A percentile compares a stretch with the other conserved stretches of the same genome.
Conservation (phyloP, 53 echinoderm and acorn worm genomes). For the Temnopleurus reevesii region DNA sequence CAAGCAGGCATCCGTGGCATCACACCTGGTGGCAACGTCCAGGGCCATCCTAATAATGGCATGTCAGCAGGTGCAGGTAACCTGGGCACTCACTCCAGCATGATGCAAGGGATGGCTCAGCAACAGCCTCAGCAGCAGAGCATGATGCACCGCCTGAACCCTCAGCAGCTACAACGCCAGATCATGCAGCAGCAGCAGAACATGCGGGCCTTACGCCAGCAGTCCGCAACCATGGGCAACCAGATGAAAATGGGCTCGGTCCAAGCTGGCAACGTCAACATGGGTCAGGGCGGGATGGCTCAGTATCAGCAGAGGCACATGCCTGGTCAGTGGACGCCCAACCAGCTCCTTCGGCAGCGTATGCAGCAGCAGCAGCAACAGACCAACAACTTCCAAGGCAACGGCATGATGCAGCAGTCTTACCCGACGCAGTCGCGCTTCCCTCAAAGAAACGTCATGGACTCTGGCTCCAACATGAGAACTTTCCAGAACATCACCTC, state of each 20-base stretch:
- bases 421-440: slow-evolving; percentile 37
- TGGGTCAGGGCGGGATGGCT: slow-evolving; percentile 57
- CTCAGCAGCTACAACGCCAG: slow-evolving; percentile 8
- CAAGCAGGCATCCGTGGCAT: slow-evolving; percentile 58
- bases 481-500: slow-evolving; percentile 68
- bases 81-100: not conserved
- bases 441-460: slow-evolving; percentile 56
- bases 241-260: slow-evolving; percentile 41
- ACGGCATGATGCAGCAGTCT: slow-evolving; percentile 53
- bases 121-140: slow-evolving; percentile 54
- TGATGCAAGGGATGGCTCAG: slow-evolving; percentile 54
- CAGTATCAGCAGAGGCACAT: slow-evolving; percentile 49
- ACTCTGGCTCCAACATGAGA: slow-evolving; percentile 67
- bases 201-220: slow-evolving; percentile 55
- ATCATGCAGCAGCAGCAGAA: slow-evolving; percentile 43
- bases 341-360: slow-evolving; percentile 12
- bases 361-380: slow-evolving; percentile 51
- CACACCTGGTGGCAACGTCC: slow-evolving; percentile 12
- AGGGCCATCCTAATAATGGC: slow-evolving; percentile 16
- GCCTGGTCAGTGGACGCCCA: slow-evolving; percentile 40
- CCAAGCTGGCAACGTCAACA: slow-evolving; percentile 9
- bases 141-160: slow-evolving; percentile 38
- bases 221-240: slow-evolving; percentile 44
- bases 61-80: not conserved
- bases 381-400: slow-evolving; percentile 57